These are phyloP conservation scores for Prinia subflava DNA, from an alignment of 2,113 vertebrate species.

Conservation along the genomic window DNA sequence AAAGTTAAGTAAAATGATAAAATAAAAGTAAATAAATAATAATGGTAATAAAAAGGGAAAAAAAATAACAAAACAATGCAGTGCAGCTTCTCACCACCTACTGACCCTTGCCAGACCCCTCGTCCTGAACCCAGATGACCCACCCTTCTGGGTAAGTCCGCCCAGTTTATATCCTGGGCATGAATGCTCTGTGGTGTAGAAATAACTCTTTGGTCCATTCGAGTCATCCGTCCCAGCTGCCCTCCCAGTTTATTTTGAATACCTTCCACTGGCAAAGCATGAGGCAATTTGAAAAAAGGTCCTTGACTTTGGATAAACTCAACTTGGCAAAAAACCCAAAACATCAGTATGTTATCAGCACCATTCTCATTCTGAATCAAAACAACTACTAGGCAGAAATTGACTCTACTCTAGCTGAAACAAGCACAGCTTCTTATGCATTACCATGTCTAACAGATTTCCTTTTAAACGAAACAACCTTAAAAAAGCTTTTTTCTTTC, in stretches of 20 bases:
- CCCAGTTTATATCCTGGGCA: background rate
- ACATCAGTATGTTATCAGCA: background rate
- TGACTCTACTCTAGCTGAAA: background rate
- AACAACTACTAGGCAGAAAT: background rate
- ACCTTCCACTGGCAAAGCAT: background rate
- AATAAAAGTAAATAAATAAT: background rate
- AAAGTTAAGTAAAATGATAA: background rate
- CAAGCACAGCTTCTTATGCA: background rate
- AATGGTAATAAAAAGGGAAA: background rate
- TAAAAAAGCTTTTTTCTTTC: background rate
- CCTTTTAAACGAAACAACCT: background rate
- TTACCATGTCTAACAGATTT: background rate
- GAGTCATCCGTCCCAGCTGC: background rate
- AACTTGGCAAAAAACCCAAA: background rate
- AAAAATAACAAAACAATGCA: background rate
- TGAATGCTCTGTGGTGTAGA: background rate
- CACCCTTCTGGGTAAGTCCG: fast-evolving
- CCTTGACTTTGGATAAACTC: background rate
- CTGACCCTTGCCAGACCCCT: background rate
- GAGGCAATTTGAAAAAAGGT: background rate
- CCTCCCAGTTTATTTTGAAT: background rate
- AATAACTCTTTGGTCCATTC: fast-evolving
- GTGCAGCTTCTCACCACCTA: background rate
- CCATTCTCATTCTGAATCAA: background rate
- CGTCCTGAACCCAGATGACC: background rate